phyloP scores from a whole-genome alignment of 2,888 invertebrate species.

The Labia minor region DNA sequence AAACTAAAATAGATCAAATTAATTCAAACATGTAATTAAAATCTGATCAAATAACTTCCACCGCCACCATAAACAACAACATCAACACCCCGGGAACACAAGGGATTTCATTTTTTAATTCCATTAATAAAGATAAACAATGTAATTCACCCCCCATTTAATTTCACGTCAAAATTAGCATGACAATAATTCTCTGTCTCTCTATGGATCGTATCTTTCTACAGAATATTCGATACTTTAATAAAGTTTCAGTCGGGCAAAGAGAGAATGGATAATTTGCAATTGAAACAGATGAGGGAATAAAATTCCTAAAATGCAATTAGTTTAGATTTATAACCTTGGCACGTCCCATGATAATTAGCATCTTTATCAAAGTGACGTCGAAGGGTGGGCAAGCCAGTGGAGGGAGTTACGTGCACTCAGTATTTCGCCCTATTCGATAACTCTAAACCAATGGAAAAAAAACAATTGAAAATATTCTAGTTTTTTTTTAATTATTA shows the following conservation, averaged over 20 bases:
- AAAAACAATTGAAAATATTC: too few species aligned
- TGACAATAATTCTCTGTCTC: not conserved
- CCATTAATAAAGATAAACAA: slow-evolving; percentile 13
- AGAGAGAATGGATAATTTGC: slow-evolving; percentile 8
- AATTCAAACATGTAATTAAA: too few species aligned
- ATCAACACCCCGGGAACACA: too few species aligned
- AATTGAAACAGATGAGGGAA: slow-evolving; percentile 13
- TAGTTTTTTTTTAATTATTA: too few species aligned
- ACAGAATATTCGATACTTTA: slow-evolving; percentile 6
- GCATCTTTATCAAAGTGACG: slow-evolving; percentile 13
- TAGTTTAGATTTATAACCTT: slow-evolving; percentile 13
- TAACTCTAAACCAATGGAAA: too few species aligned
- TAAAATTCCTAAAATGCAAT: slow-evolving; percentile 13
- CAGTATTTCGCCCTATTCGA: too few species aligned
- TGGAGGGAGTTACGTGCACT: too few species aligned
- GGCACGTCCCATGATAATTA: slow-evolving; percentile 7
- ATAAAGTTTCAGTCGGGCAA: slow-evolving; percentile 3
- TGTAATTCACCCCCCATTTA: not conserved
- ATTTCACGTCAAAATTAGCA: slow-evolving; percentile 13
- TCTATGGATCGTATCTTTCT: not conserved
- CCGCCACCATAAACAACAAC: too few species aligned
- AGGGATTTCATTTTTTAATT: not conserved
- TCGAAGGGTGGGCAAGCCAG: not conserved
- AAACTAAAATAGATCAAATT: too few species aligned
- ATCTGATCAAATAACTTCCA: too few species aligned